These are phyloP conservation scores for Rynchops niger DNA, from an alignment of 2,113 vertebrate genomes.

Conservation along the genomic window DNA sequence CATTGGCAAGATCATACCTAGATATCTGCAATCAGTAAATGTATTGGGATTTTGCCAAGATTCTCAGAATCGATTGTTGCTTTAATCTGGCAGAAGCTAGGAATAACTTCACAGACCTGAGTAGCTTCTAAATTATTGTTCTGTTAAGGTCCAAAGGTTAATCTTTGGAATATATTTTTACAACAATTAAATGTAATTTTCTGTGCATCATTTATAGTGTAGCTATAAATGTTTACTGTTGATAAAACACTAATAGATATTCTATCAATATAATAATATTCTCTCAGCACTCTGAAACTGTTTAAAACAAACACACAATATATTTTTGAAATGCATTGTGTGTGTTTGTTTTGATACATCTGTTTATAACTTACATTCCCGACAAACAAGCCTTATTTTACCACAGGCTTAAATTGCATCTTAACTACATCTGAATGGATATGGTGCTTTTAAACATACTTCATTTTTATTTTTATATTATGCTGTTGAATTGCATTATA, in stretches of 20 bases:
- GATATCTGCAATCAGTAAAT: background rate
- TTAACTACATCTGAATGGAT: background rate
- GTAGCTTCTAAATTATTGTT: conserved; percentile 18
- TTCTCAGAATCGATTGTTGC: background rate
- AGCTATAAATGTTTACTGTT: background rate
- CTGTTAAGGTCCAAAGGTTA: conserved; percentile 39
- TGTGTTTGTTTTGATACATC: background rate
- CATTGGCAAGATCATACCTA: background rate
- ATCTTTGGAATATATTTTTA: conserved; percentile 36
- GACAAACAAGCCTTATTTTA: background rate
- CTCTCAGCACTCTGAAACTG: background rate
- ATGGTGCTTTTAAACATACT: background rate
- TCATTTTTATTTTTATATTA: background rate
- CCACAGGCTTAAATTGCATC: background rate
- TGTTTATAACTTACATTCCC: background rate
- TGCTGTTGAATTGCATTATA: background rate
- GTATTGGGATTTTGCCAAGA: conserved; percentile 1
- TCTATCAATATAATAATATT: background rate
- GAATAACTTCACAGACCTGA: background rate
- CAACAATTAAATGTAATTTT: background rate
- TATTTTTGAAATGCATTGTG: background rate
- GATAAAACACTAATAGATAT: background rate
- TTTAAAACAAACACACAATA: background rate
- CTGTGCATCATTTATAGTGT: background rate
- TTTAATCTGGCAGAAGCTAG: conserved; percentile 44